Evolutionary conservation across 2,888 invertebrate genomes (phyloP).

Genomic region (Chrysolina oricalcia): DNA sequence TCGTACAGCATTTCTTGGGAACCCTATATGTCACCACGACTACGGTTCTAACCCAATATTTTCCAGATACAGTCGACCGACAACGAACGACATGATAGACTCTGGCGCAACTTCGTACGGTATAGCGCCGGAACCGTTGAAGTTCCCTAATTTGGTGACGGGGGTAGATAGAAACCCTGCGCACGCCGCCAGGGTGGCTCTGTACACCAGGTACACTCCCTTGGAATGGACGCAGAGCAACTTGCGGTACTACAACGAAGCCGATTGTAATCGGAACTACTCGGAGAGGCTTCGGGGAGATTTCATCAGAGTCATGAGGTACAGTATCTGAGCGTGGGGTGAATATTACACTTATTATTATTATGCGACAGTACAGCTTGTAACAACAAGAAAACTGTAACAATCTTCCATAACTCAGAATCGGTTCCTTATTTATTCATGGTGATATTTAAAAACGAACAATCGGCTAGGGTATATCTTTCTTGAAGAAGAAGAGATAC

Average conservation of each 20-base stretch:
- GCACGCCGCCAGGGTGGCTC: conserved; percentile 87
- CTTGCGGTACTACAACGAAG: conserved; percentile 83
- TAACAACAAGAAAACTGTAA: too few species aligned
- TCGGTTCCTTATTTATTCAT: too few species aligned
- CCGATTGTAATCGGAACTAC: conserved; percentile 86
- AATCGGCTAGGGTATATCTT: too few species aligned
- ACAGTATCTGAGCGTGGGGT: too few species aligned
- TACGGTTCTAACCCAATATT: neutral
- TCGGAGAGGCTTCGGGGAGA: conserved; percentile 88
- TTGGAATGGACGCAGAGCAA: conserved; percentile 94
- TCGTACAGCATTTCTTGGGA: neutral
- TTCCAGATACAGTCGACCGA: conserved; percentile 76
- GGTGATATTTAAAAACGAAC: too few species aligned
- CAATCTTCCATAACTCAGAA: too few species aligned
- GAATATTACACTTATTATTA: too few species aligned
- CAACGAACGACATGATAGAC: conserved; percentile 85
- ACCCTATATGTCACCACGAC: neutral
- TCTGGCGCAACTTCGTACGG: conserved; percentile 79
- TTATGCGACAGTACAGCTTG: too few species aligned
- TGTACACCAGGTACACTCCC: conserved; percentile 93
- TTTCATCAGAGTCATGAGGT: conserved; percentile 82
- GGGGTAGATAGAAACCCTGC: conserved; percentile 88
- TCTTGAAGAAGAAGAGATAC: too few species aligned
- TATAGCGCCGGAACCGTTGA: conserved; percentile 84
- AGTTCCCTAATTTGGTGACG: conserved; percentile 87